Evolutionary conservation across 92 coral and sea anemone genomes (phyloP).

Genomic region (Anthopleura xanthogrammica): DNA sequence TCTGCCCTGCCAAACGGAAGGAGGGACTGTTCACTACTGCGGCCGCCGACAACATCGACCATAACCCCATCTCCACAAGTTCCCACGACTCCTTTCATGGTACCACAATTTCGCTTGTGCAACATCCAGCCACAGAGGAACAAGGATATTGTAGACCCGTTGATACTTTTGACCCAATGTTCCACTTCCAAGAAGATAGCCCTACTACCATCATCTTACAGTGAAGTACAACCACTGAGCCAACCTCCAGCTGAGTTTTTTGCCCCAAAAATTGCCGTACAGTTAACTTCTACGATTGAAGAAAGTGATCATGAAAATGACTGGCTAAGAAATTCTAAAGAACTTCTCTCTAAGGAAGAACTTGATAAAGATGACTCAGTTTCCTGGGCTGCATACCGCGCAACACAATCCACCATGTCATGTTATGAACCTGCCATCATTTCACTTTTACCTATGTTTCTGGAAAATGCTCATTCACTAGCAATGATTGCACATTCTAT

Average conservation of each 20-base stretch:
- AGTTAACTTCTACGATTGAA: no score
- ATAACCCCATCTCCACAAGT: constrained; percentile 65
- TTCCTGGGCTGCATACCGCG: no score
- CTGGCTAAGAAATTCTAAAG: no score
- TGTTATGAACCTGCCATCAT: no score
- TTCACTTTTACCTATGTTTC: no score
- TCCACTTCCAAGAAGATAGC: constrained; percentile 18
- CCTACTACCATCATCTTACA: constrained; percentile 31
- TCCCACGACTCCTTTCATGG: constrained; percentile 55
- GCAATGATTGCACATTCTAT: no score
- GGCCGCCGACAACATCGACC: constrained; percentile 55
- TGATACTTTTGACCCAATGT: constrained; percentile 23
- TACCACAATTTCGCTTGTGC: constrained; percentile 59
- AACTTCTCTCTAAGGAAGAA: no score
- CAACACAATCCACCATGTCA: no score
- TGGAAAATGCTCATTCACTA: no score
- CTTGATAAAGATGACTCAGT: no score
- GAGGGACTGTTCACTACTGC: constrained; percentile 55
- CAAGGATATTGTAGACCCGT: constrained; percentile 37
- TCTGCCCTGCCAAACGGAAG: constrained; percentile 52
- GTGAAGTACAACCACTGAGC: constrained; percentile 20
- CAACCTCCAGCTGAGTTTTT: constrained; percentile 27
- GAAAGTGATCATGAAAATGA: no score
- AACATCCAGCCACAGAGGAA: constrained; percentile 53
- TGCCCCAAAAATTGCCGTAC: no score